These are phyloP conservation scores for Hetaerina americana DNA, from an alignment of 1,140 invertebrate genomes.

Conservation along the genomic window DNA sequence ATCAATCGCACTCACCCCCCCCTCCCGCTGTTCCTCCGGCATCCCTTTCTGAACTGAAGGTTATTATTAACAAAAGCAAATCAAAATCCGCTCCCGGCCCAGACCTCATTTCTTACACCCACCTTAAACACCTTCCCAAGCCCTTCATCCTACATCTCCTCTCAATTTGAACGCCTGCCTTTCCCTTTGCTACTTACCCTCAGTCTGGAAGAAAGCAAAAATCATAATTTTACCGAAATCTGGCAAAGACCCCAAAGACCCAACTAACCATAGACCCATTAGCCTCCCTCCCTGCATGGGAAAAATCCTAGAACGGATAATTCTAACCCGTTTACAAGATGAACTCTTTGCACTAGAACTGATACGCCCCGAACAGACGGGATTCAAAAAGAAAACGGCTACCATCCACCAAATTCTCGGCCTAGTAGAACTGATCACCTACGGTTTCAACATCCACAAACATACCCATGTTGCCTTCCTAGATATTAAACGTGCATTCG, in stretches of 20 bases:
- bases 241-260: not conserved
- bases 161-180: not conserved
- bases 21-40: no score
- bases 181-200: not conserved
- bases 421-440: not conserved
- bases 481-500: not conserved
- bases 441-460: not conserved
- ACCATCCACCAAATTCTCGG: not conserved
- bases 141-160: not conserved
- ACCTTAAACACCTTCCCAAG: not conserved
- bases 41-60: no score
- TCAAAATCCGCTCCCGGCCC: no score
- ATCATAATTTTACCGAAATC: not conserved
- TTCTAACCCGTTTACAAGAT: not conserved
- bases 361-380: not conserved
- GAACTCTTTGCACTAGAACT: not conserved
- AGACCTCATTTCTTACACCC: not conserved
- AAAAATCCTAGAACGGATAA: not conserved
- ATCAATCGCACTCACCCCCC: no score
- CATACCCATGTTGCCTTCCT: not conserved
- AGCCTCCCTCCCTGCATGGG: not conserved
- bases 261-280: not conserved
- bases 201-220: not conserved
- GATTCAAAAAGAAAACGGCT: not conserved
- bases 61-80: no score